Base-by-base conservation (phyloP, 2,888 invertebrate species). In the Nymphalis polychloros region DNA sequence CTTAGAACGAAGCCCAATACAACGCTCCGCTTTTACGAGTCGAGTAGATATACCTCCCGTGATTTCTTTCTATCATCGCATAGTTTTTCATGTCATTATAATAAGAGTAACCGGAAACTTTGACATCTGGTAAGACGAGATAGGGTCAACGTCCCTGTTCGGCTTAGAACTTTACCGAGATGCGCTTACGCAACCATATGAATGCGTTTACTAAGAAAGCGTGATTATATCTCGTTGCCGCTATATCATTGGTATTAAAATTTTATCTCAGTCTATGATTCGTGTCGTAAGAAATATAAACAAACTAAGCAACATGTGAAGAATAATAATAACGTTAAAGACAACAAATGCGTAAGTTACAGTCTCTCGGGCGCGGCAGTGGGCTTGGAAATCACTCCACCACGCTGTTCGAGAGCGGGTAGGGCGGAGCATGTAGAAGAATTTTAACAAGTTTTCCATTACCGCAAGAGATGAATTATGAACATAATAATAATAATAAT, bases 111-210 rank as follows among this genome's bases (percentile, higher is more conserved):
- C 75, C 75, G 76, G 76, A 75, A 75, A 72, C 62, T 66, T 70
- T 72, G 75, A 76, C 75, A 76, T 73, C 72, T 76, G 75, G 75
- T 63, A 41, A 66, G 68, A 46, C 71, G 59, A 66, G 72, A 68
- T 71, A 57, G 75, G 81, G 80, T 82, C 82, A 79, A 77, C 64
- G 80, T 69, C 78, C 82, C 74, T 72, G 67, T 80, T 77, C 72
- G 75, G 74, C 73, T 72, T 73, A 74, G 71, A 72, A 72, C 71
- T 71, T 64, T 72, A 74, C 71, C 52, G 75, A 79, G 82, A 77
- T 81, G 81, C 75, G 76, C 72, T 73, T 64, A 63, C 77, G 77
- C 77, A 78, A 76, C 74, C 52, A 73, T 74, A 79, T 79, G 78
- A 76, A 76, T 76, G 78, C 78, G 69, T 72, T 77, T 76, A 75